Evolutionary conservation across 2,888 invertebrate genomes (phyloP).

Genomic region (Reticulitermes lucifugus): DNA sequence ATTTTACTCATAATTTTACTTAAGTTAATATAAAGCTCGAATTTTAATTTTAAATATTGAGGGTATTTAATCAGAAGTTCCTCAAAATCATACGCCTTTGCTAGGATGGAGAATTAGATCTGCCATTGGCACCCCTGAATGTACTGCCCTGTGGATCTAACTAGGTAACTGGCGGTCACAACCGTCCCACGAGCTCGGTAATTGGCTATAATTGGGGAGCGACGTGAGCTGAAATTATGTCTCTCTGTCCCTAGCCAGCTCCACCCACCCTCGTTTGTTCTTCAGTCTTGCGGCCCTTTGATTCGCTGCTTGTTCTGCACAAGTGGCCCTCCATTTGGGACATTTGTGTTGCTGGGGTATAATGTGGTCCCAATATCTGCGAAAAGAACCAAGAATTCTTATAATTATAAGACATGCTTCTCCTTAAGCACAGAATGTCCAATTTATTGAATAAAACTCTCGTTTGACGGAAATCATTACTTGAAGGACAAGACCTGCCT

Average conservation of each 20-base stretch:
- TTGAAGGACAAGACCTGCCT: no score
- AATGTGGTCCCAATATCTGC: background rate
- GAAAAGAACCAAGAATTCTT: no score
- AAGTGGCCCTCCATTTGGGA: conserved; percentile 16
- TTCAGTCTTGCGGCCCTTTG: background rate
- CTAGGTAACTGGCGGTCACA: conserved; percentile 31
- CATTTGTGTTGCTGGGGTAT: background rate
- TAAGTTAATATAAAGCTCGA: no score
- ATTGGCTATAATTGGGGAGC: conserved; percentile 44
- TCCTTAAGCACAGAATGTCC: no score
- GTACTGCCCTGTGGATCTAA: background rate
- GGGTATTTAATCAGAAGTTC: no score
- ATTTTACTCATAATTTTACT: no score
- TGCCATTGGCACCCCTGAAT: conserved; percentile 3
- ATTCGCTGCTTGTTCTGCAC: conserved; percentile 4
- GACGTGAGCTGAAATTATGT: conserved; percentile 46
- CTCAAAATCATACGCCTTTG: no score
- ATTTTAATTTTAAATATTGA: no score
- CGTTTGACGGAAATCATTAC: no score
- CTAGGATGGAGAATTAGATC: no score
- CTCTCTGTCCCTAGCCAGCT: conserved; percentile 23
- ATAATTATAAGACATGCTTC: no score
- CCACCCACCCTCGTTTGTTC: background rate
- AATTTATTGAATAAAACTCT: no score
- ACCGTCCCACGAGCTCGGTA: conserved; percentile 24